Evolutionary conservation across 2,113 vertebrate genomes (phyloP), one percentile per base, ranked within the genome.

Genomic region (Carettochelys insculpta): DNA sequence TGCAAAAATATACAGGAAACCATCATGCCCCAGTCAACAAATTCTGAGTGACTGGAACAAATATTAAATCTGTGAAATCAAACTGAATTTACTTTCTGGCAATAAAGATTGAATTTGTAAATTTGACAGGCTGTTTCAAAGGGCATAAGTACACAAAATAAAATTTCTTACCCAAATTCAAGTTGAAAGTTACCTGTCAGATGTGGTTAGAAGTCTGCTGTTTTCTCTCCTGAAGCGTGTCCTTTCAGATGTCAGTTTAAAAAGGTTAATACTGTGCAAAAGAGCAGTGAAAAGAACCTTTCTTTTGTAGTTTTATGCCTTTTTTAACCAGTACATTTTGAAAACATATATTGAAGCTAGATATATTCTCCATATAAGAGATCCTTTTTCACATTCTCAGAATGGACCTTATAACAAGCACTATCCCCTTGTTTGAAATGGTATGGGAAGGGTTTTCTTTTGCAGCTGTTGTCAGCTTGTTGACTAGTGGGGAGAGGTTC

Each of bases 181-280:
- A 95, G 87, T 96, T 97, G 83, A 98, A 97, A 98, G 97, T 98
- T 98, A 98, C 97, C 98, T 99, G 98, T 99, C 98, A 99, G 93
- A 98, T 98, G 97, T 97, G 95, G 98, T 99, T 98, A 98, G 96
- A 97, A 97, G 96, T 94, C 91, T 97, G 94, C 97, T 97, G 92
- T 92, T 96, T 97, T 98, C 97, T 98, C 97, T 98, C 96, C 96
- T 96, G 97, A 97, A 97, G 97, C 96, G 95, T 98, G 96, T 98
- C 94, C 97, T 97, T 97, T 98, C 98, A 97, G 96, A 98, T 98
- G 98, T 98, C 98, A 98, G 98, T 98, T 98, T 98, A 97, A 96
- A 99, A 99, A 99, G 98, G 98, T 98, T 98, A 98, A 98, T 93
- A 94, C 94, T 97, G 93, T 97, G 97, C 98, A 96, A 97, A 94